Evolutionary conservation across 2,888 invertebrate species (phyloP).

Genomic region (Glaucopsyche alexis): DNA sequence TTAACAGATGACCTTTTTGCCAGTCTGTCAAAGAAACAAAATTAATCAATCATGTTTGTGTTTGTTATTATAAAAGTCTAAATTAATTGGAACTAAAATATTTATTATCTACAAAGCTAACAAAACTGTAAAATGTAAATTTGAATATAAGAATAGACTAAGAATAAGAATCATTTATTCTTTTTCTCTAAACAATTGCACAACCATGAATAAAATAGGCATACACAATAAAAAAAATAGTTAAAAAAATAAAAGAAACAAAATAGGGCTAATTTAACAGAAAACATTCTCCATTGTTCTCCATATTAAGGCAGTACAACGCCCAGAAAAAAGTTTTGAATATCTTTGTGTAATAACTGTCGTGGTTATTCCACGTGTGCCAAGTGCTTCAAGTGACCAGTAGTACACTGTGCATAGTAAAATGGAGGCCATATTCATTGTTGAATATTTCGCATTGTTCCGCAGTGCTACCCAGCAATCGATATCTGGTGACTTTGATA

Average conservation of each 20-base stretch:
- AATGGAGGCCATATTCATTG: not conserved
- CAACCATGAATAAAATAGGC: too few relatives aligned
- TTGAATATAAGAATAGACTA: too few relatives aligned
- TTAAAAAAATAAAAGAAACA: too few relatives aligned
- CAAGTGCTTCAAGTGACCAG: not conserved
- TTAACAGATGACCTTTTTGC: not conserved
- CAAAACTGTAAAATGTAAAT: not conserved
- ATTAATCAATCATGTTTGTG: not conserved
- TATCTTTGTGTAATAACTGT: constrained; percentile 4
- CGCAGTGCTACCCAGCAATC: not conserved
- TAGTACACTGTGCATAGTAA: not conserved
- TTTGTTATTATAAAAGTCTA: not conserved
- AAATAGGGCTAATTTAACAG: too few relatives aligned
- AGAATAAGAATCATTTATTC: too few relatives aligned
- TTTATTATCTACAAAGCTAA: not conserved
- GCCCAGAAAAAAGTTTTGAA: too few relatives aligned
- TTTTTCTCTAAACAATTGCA: too few relatives aligned
- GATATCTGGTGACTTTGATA: not conserved
- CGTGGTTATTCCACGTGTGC: not conserved
- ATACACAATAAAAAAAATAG: too few relatives aligned
- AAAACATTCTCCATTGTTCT: too few relatives aligned
- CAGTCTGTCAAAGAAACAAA: not conserved
- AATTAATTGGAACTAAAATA: not conserved
- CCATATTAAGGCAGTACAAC: too few relatives aligned
- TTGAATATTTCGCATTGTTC: constrained; percentile 6